Evolutionary conservation across 2,113 vertebrate genomes (phyloP).

Genomic region (Chaenogobius annularis): DNA sequence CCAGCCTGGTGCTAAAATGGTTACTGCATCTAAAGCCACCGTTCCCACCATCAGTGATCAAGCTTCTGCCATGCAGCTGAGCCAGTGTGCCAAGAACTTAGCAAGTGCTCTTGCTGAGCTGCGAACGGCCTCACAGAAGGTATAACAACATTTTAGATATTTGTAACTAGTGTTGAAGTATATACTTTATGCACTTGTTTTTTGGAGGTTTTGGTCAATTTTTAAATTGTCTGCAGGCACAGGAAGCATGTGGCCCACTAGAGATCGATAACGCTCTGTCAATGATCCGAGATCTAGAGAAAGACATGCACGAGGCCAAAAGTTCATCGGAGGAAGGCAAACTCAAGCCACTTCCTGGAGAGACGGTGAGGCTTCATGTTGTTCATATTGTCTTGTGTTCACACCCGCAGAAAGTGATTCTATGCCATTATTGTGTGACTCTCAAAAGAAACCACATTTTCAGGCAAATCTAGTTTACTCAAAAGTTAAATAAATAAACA

Average conservation of each 20-base stretch:
- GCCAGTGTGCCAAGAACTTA: constrained; percentile 96
- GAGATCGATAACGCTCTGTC: constrained; percentile 94
- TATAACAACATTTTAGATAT: constrained; percentile 43
- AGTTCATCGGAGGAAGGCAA: constrained; percentile 86
- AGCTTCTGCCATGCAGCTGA: constrained; percentile 96
- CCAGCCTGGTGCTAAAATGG: constrained; percentile 95
- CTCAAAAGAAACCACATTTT: too few relatives aligned
- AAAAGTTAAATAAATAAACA: too few relatives aligned
- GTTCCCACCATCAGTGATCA: constrained; percentile 93
- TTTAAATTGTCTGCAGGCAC: constrained; percentile 77
- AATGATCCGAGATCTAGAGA: constrained; percentile 88
- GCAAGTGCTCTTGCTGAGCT: constrained; percentile 89
- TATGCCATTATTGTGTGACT: too few relatives aligned
- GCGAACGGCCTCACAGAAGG: constrained; percentile 93
- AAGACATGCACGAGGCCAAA: constrained; percentile 91
- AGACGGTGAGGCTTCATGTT: constrained; percentile 80
- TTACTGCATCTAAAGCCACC: constrained; percentile 90
- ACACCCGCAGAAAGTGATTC: too few relatives aligned
- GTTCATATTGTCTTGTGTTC: not conserved
- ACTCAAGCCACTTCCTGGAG: constrained; percentile 91
- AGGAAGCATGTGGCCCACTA: constrained; percentile 93
- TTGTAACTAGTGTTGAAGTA: not conserved
- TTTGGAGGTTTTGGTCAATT: not conserved
- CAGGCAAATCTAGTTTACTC: too few relatives aligned
- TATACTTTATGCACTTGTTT: not conserved